These are phyloP conservation scores for Arctocebus calabarensis DNA, from an alignment of 2,797 vertebrate genomes.

Conservation along the genomic window DNA sequence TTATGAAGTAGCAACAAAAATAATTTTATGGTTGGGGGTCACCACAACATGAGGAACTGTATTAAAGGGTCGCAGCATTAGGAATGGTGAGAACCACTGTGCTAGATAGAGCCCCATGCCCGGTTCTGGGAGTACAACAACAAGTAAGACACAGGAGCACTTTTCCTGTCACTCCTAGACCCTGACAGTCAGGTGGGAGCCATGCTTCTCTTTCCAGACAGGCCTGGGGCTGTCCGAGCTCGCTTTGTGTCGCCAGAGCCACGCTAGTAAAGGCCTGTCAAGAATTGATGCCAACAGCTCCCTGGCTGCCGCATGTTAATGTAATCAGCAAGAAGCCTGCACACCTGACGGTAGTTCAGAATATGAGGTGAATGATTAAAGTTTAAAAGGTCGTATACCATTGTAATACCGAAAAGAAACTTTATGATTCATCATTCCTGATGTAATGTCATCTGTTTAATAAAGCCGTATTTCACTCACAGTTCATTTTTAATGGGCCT, in stretches of 20 bases:
- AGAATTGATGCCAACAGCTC: slow-evolving; percentile 18
- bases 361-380: slow-evolving; percentile 81
- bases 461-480: slow-evolving; percentile 85
- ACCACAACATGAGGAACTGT: no score
- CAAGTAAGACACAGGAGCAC: neutral
- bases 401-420: slow-evolving; percentile 84
- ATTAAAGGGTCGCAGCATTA: no score
- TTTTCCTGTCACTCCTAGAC: neutral
- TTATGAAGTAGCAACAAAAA: no score
- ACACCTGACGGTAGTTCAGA: slow-evolving; percentile 80
- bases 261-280: neutral
- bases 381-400: slow-evolving; percentile 80
- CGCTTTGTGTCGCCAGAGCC: neutral
- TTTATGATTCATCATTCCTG: slow-evolving; percentile 86
- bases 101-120: no score
- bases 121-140: neutral
- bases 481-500: slow-evolving; percentile 85
- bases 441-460: slow-evolving; percentile 86
- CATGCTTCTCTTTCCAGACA: neutral
- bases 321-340: slow-evolving; percentile 67
- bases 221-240: neutral
- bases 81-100: no score
- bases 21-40: no score
- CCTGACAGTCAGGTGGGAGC: neutral
- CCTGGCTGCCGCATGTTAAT: slow-evolving; percentile 66